phyloP scores from a whole-genome alignment of 2,113 vertebrate species.

The Corvus hawaiiensis region DNA sequence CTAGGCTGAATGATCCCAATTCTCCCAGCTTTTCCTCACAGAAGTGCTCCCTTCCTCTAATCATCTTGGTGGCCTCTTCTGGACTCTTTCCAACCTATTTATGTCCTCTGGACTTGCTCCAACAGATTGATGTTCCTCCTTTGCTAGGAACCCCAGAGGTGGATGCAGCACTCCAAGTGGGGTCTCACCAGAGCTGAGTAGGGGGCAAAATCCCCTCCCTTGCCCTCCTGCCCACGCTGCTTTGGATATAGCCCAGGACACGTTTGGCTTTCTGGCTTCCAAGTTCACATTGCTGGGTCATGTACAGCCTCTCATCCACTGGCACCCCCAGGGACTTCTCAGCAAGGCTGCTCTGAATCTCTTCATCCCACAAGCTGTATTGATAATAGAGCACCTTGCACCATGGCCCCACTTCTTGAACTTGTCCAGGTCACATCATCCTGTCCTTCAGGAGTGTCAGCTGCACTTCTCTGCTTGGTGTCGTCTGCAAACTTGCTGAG shows the following conservation, averaged over 20 bases:
- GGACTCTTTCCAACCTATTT: neutral
- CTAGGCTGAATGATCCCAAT: neutral
- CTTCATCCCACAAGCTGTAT: neutral
- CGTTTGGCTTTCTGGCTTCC: neutral
- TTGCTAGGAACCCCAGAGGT: neutral
- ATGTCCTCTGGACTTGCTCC: neutral
- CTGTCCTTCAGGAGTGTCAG: neutral
- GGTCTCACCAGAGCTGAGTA: neutral
- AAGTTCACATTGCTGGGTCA: too few relatives aligned
- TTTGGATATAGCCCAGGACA: neutral
- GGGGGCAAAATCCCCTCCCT: neutral
- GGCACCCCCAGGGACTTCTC: neutral
- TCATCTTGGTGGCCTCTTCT: neutral
- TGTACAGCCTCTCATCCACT: neutral
- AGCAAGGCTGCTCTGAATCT: neutral
- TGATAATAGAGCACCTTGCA: neutral
- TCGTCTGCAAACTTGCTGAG: neutral
- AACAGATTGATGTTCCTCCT: neutral
- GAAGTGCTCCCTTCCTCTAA: neutral
- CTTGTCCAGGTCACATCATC: neutral
- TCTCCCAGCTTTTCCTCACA: neutral
- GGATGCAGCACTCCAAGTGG: neutral
- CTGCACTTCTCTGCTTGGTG: neutral
- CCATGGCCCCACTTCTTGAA: neutral
- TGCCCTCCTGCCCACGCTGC: rapidly evolving